Percentiles rank a stretch among this genome's conserved stretches.
These are phyloP conservation scores for Bostrychus sinensis DNA, from an alignment of 2,113 vertebrate species.

Conservation along the genomic window DNA sequence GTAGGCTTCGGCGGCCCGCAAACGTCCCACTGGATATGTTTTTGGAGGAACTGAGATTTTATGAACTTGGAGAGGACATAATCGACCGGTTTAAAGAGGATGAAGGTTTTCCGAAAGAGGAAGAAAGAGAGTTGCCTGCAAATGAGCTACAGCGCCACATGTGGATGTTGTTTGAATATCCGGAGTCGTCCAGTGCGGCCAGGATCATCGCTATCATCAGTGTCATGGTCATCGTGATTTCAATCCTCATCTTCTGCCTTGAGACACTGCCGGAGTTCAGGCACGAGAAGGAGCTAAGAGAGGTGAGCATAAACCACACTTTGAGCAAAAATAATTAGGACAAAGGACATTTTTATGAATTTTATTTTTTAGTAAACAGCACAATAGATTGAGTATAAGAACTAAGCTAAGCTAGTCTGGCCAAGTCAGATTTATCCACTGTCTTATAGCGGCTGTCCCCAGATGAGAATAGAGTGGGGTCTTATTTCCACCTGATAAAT, in stretches of 20 bases:
- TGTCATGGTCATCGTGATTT: slow-evolving; percentile 92
- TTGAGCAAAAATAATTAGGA: too few relatives aligned
- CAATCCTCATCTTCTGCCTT: slow-evolving; percentile 94
- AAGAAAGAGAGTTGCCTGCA: slow-evolving; percentile 78
- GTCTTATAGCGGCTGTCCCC: too few relatives aligned
- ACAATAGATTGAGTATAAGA: too few relatives aligned
- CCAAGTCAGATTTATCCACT: too few relatives aligned
- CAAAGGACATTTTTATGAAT: too few relatives aligned
- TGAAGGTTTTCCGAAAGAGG: slow-evolving; percentile 87
- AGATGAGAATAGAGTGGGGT: too few relatives aligned
- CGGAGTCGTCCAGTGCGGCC: slow-evolving; percentile 88
- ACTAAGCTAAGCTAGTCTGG: too few relatives aligned
- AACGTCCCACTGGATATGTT: slow-evolving; percentile 91
- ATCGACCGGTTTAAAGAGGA: slow-evolving; percentile 87
- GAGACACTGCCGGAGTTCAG: slow-evolving; percentile 93
- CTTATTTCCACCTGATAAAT: too few relatives aligned
- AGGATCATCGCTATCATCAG: slow-evolving; percentile 91
- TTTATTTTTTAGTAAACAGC: too few relatives aligned
- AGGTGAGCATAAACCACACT: slow-evolving; percentile 76
- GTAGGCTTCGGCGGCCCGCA: slow-evolving; percentile 85
- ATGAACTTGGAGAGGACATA: slow-evolving; percentile 86
- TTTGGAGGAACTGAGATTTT: slow-evolving; percentile 91
- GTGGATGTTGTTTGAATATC: slow-evolving; percentile 93
- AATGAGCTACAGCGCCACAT: slow-evolving; percentile 81
- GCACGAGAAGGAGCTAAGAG: slow-evolving; percentile 80